These are phyloP conservation scores for Dastarcus helophoroides DNA, from an alignment of 2,888 invertebrate genomes.

Conservation along the genomic window DNA sequence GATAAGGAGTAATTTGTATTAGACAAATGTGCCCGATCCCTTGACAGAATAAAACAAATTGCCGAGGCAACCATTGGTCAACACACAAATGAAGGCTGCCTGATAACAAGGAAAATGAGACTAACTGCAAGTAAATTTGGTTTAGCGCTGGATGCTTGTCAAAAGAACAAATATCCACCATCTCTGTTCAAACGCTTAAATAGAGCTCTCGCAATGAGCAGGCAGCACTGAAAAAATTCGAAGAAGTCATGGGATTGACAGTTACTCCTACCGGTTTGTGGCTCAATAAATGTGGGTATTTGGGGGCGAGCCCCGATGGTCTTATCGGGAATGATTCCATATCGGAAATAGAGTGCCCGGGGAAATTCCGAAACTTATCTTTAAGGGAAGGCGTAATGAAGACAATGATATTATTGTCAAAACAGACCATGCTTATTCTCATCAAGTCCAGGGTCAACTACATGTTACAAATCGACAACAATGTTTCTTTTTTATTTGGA, in stretches of 20 bases:
- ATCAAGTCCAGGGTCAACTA: not conserved
- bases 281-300: constrained; percentile 11
- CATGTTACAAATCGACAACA: not conserved
- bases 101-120: constrained; percentile 8
- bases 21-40: not conserved
- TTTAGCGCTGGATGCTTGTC: constrained; percentile 8
- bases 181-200: constrained; percentile 11
- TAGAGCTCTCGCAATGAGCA: constrained; percentile 13
- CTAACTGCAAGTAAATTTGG: constrained; percentile 14
- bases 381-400: not conserved
- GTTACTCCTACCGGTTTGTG: constrained; percentile 9
- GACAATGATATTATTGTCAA: not conserved
- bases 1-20: not conserved
- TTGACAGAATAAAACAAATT: constrained; percentile 4
- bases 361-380: constrained; percentile 7
- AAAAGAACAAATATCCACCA: constrained; percentile 6
- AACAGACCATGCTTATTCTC: not conserved
- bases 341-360: constrained; percentile 14
- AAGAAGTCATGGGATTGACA: too few species aligned
- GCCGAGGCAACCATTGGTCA: constrained; percentile 9
- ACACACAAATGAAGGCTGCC: constrained; percentile 12
- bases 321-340: constrained; percentile 8
- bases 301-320: constrained; percentile 14
- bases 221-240: constrained; percentile 8
- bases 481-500: not conserved